Conservation (phyloP, 2,113 vertebrate species). For the Bathybates hornii region DNA sequence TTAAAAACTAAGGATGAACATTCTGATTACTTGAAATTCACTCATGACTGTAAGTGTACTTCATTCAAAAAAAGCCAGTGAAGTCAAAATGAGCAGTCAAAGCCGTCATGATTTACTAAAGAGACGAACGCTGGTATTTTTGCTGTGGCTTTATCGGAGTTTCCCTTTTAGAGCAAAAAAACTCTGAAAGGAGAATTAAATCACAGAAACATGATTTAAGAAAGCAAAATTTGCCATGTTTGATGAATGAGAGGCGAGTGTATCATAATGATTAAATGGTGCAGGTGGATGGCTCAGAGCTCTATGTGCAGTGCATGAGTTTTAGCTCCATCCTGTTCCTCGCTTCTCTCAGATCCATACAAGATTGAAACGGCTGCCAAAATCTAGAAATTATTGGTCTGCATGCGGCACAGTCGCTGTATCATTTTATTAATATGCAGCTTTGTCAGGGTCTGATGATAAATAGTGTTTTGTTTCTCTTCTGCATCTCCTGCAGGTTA, state of each 20-base stretch:
- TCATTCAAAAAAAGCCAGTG: accelerated
- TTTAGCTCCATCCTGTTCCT: not conserved
- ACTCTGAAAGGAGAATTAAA: not conserved
- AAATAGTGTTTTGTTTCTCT: not conserved
- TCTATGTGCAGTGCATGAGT: not conserved
- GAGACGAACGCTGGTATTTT: not conserved
- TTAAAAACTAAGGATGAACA: not conserved
- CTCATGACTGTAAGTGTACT: accelerated
- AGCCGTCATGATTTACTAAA: not conserved
- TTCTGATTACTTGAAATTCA: accelerated
- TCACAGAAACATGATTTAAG: not conserved
- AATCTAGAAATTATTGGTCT: accelerated
- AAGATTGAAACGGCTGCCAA: accelerated
- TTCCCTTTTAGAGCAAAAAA: not conserved
- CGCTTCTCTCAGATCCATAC: accelerated
- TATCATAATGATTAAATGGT: not conserved
- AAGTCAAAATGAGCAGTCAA: not conserved
- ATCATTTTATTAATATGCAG: not conserved
- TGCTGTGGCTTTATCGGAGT: not conserved
- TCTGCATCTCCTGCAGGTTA: not conserved
- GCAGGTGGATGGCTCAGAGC: not conserved
- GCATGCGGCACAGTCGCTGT: not conserved
- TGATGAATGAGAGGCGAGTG: not conserved
- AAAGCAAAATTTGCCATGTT: not conserved
- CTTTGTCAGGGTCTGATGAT: not conserved